Conservation (phyloP, 2,113 vertebrate genomes). For the Hemichromis elongatus region DNA sequence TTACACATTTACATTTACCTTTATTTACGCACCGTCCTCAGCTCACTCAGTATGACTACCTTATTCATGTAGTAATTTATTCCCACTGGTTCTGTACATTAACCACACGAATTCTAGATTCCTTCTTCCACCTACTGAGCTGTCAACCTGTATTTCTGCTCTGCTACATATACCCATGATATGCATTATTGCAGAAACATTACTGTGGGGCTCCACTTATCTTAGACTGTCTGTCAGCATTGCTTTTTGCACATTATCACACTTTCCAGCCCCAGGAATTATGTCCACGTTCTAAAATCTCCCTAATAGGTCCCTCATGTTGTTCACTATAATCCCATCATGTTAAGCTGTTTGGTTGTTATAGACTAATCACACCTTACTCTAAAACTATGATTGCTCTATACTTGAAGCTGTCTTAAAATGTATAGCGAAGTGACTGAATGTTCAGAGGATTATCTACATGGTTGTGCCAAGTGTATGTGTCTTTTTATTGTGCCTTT, state of each 20-base stretch:
- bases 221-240: constrained; percentile 11
- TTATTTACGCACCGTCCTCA: not conserved
- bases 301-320: constrained; percentile 19
- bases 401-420: not conserved
- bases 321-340: not conserved
- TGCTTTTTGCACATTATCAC: constrained; percentile 1
- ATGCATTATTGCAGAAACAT: not conserved
- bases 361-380: constrained; percentile 1
- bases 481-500: not conserved
- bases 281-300: constrained; percentile 12
- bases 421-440: not conserved
- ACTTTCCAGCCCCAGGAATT: constrained; percentile 16
- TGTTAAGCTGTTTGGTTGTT: constrained; percentile 9
- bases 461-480: not conserved
- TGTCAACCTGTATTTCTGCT: not conserved
- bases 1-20: too few relatives aligned
- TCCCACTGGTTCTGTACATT: not conserved
- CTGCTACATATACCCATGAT: not conserved
- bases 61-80: not conserved
- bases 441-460: not conserved
- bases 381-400: not conserved
- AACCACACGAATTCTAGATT: not conserved
- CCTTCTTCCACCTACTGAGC: not conserved
- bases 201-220: constrained; percentile 25
- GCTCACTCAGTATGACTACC: not conserved